phyloP scores from a whole-genome alignment of 2,797 vertebrate genomes.

The Bradypodion ventrale region DNA sequence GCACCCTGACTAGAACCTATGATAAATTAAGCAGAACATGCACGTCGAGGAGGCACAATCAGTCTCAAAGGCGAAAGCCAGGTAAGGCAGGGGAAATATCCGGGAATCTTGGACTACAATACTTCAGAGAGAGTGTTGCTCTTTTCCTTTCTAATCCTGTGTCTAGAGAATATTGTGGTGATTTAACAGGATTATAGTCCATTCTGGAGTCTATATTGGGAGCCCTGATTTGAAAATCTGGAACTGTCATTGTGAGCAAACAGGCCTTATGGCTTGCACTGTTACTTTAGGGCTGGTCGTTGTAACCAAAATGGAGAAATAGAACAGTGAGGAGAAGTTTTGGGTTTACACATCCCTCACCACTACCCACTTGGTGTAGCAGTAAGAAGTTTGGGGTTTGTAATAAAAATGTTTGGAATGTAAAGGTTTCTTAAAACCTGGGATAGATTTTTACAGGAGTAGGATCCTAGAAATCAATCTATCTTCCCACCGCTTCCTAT shows the following conservation, averaged over 20 bases:
- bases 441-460: background rate
- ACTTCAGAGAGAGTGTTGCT: background rate
- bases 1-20: slow-evolving; percentile 58
- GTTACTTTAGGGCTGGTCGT: background rate
- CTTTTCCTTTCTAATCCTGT: background rate
- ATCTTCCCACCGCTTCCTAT: no score
- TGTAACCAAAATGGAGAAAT: background rate
- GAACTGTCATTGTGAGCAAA: background rate
- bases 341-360: no score
- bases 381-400: no score
- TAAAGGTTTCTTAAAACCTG: background rate
- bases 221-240: background rate
- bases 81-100: slow-evolving; percentile 60
- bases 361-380: no score
- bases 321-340: background rate
- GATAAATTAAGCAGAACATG: slow-evolving; percentile 45
- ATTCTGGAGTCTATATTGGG: background rate
- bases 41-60: slow-evolving; percentile 65
- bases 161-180: background rate
- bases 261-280: background rate
- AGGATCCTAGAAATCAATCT: background rate
- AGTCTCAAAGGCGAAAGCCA: slow-evolving; percentile 66
- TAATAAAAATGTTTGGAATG: background rate
- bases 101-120: background rate
- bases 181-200: background rate